Evolutionary conservation across 2,888 invertebrate species (phyloP), one percentile per base, ranked within the genome.

Genomic region (Cheilosia grossa): DNA sequence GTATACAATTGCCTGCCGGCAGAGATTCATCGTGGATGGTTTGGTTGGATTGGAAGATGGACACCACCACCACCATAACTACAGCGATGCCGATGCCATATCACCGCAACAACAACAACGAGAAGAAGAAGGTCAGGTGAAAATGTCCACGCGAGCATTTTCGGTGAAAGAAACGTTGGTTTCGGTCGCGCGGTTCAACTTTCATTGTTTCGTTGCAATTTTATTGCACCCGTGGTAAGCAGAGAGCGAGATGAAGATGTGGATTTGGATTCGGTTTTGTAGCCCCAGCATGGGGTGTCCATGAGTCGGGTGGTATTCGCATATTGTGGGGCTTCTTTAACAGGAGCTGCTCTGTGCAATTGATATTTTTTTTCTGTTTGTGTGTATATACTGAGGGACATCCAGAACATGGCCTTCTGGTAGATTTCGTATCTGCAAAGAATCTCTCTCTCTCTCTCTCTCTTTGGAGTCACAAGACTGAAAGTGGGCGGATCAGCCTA

Each of bases 61-160:
- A 70, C 70, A 75, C 70, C 59, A 54, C 15, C 17, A 58, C 24
- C 40, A 49, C 17, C 40, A 40, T 17, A 13, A 49, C 49, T 17
- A 59, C 10, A 27, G 21, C 21, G 27, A 6, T 27, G 27, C 21
- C 15, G 33, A 10, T 58, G 40, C 42, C 27, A 54, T n/a, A 17
- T 19, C 44, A 17, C 17, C 30, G 19, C 42, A 30, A 67, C 4
- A 37, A 13, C 37, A 37, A 30, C 19, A 10, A n/a, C n/a, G 10
- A 21, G 9, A 17, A 80, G 81, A 75, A 81, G 81, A 75, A 81
- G 85, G 85, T 85, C 85, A 85, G 81, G 83, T 85, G 85, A 85
- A 85, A 85, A 85, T 77, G 81, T 85, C 81, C 81, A 85, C 66
- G 70, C 70, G 72, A 75, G 49, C 75, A 70, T 49, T 70, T 81